Conservation (phyloP, 64 coral and sea anemone species). For the Cladopsammia gracilis region DNA sequence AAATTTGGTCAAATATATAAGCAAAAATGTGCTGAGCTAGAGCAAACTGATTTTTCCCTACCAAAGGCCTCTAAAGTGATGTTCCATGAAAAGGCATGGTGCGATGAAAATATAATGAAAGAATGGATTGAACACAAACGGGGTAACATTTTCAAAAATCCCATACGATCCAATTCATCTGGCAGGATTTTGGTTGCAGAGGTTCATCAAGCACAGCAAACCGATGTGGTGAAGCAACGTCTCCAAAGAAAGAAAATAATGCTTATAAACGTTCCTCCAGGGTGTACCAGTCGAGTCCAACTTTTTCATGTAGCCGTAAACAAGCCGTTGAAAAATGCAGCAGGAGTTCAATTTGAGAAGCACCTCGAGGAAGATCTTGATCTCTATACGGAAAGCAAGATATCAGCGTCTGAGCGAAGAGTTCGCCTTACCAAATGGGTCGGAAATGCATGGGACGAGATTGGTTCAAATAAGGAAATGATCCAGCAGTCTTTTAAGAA, state of each 20-base stretch:
- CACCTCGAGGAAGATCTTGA: constrained; percentile 1
- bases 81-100: constrained; percentile 63
- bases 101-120: constrained; percentile 38
- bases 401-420: background rate
- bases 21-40: no score
- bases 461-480: background rate
- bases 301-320: constrained; percentile 47
- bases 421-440: constrained; percentile 13
- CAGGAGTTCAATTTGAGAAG: constrained; percentile 39
- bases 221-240: constrained; percentile 20
- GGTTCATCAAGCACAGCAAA: constrained; percentile 49
- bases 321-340: constrained; percentile 58
- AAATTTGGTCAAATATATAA: no score
- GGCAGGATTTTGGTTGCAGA: constrained; percentile 59
- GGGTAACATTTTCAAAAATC: constrained; percentile 56
- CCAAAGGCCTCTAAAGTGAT: no score
- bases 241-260: constrained; percentile 42
- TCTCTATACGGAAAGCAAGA: constrained; percentile 12
- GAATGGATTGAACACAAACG: constrained; percentile 32
- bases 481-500: background rate
- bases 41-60: no score
- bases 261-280: constrained; percentile 52
- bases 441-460: background rate
- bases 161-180: background rate
- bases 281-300: constrained; percentile 55